Conservation (phyloP, 2,888 invertebrate species). For the Parascotia fuliginaria region DNA sequence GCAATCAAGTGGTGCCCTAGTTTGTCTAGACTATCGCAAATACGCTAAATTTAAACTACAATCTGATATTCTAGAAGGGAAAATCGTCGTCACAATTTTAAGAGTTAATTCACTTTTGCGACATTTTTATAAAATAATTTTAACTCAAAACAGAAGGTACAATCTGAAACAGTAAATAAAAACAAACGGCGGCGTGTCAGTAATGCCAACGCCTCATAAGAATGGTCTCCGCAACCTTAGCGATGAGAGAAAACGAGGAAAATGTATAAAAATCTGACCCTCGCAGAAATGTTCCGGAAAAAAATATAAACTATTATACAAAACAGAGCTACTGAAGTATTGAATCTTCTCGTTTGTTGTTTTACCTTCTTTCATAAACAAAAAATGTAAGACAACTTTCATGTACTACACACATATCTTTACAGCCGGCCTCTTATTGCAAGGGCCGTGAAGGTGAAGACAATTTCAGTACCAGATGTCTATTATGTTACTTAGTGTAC, state of each 20-base stretch:
- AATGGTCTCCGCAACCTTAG: constrained; percentile 28
- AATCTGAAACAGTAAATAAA: constrained; percentile 42
- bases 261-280: constrained; percentile 42
- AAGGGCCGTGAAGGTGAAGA: too few species aligned
- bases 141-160: constrained; percentile 8
- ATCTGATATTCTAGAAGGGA: constrained; percentile 18
- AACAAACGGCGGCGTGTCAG: constrained; percentile 36
- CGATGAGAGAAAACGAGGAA: constrained; percentile 30
- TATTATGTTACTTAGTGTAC: too few species aligned
- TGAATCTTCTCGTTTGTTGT: constrained; percentile 27
- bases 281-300: constrained; percentile 28
- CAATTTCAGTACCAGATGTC: too few species aligned
- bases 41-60: constrained; percentile 45
- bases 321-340: constrained; percentile 29
- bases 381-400: too few species aligned
- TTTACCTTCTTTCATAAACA: background rate
- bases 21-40: constrained; percentile 45
- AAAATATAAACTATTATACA: constrained; percentile 43
- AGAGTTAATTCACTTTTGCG: too few species aligned
- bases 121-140: too few species aligned
- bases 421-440: too few species aligned
- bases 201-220: constrained; percentile 39
- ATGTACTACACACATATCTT: too few species aligned
- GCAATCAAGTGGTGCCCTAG: constrained; percentile 39
- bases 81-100: background rate